Percentiles rank a stretch among this genome's conserved stretches.
These are phyloP conservation scores for Dipus sagitta DNA, from an alignment of 2,797 vertebrate species.

Conservation along the genomic window DNA sequence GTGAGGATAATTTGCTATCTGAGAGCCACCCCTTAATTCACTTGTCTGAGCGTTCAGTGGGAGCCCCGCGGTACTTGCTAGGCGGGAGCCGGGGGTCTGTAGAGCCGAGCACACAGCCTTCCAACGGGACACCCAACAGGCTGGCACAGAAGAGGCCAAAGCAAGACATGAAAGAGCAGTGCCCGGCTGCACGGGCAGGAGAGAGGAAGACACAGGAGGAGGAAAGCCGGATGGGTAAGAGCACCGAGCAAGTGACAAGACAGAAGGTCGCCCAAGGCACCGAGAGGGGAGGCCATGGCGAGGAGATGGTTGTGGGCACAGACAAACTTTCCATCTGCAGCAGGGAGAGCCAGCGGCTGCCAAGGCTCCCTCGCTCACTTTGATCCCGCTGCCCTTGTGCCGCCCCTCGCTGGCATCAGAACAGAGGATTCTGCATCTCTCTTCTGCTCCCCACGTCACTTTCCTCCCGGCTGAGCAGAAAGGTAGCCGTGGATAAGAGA, in stretches of 20 bases:
- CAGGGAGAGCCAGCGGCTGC: rapidly evolving
- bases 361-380: neutral
- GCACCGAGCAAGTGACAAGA: too few relatives aligned
- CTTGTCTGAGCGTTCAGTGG: too few relatives aligned
- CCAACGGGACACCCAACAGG: neutral
- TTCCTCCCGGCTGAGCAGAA: slow-evolving; percentile 26
- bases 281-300: rapidly evolving
- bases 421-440: neutral
- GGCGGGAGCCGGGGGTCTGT: too few relatives aligned
- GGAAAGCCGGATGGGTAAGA: neutral
- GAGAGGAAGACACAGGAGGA: neutral
- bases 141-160: neutral
- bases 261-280: neutral
- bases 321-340: neutral
- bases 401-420: neutral
- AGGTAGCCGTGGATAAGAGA: neutral
- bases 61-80: too few relatives aligned
- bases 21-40: too few relatives aligned
- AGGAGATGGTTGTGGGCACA: rapidly evolving
- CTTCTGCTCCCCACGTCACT: neutral
- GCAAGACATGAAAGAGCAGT: too few relatives aligned
- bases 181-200: neutral
- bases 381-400: rapidly evolving
- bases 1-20: too few relatives aligned
- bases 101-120: neutral